These are phyloP conservation scores for Drosophila macrospina DNA, from an alignment of 2,888 invertebrate genomes.

Conservation along the genomic window DNA sequence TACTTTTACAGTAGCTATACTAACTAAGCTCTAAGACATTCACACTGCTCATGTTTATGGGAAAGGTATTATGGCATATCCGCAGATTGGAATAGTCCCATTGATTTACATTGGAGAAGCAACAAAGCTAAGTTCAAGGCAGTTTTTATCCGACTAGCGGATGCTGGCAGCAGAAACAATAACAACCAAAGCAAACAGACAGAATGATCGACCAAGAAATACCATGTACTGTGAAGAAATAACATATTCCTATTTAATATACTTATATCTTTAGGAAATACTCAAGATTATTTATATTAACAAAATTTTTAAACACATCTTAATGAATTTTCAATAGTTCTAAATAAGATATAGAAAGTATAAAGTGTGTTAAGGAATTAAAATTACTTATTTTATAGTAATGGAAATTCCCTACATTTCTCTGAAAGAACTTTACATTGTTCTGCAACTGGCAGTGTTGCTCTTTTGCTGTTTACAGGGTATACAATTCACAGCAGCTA, in stretches of 20 bases:
- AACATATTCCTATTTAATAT: too few species aligned
- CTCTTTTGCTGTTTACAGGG: conserved; percentile 14
- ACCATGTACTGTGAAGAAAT: neutral
- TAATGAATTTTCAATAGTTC: too few species aligned
- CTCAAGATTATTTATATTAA: too few species aligned
- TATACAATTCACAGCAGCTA: conserved; percentile 10
- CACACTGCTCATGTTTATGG: neutral
- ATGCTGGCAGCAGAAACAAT: conserved; percentile 13
- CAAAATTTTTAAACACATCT: too few species aligned
- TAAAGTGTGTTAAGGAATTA: too few species aligned
- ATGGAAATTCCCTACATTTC: neutral
- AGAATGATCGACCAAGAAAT: neutral
- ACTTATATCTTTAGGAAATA: too few species aligned
- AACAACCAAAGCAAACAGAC: neutral
- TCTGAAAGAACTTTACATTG: neutral
- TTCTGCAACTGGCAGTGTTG: neutral
- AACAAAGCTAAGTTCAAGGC: conserved; percentile 25
- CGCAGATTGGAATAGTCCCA: conserved; percentile 9
- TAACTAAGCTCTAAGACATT: neutral
- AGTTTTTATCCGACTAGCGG: conserved; percentile 18
- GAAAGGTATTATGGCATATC: conserved; percentile 12
- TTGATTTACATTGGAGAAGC: neutral
- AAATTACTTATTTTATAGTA: too few species aligned
- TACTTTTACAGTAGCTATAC: neutral
- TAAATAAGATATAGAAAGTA: too few species aligned